Base-by-base conservation (phyloP, 1,140 invertebrate genomes). In the Aphelinus certus region DNA sequence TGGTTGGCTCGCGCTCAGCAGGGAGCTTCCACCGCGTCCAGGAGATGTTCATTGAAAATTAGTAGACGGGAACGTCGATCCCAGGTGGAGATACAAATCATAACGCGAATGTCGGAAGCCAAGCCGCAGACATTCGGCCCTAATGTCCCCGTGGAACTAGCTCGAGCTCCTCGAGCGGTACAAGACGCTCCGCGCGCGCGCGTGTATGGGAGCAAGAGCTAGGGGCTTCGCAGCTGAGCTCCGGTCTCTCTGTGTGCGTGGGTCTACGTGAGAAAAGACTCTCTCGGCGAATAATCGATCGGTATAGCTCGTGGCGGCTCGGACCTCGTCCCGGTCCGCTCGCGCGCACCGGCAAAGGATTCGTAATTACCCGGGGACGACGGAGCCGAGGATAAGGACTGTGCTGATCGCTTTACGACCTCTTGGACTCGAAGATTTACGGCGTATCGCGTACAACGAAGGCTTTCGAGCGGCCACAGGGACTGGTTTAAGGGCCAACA, bases 371-470 rank as follows among this genome's bases (percentile, higher is more conserved):
- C 80, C 77, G 75, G 77, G 75, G 57, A 75, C 66, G 77, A 43
- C 4, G 42, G 42, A 62, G 63, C 48, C 62, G 48, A 62, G 76
- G 73, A 79, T 81, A 83, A 83, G 79, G 79, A 81, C 81, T 79
- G 78, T 81, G 83, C 80, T 74, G 79, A 78, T 81, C 80, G 82
- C 81, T 85, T 85, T 85, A 85, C 81, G 82, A 82, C 76, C 80
- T 82, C 83, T 83, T 80, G 81, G 79, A 82, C 82, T 77, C 73
- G 48, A 79, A 81, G 77, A 85, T 84, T 84, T 85, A 85, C 83
- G 82, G 83, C 79, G 82, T 83, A 85, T 84, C 83, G 83, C 79
- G 75, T 76, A 76, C 77, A 65, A 70, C 76, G 76, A 83, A 81
- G 70, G 78, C 73, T 73, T 55, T 65, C 76, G 75, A 75, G 68